phyloP scores from a whole-genome alignment of 2,888 invertebrate species.

The Carcina quercana region DNA sequence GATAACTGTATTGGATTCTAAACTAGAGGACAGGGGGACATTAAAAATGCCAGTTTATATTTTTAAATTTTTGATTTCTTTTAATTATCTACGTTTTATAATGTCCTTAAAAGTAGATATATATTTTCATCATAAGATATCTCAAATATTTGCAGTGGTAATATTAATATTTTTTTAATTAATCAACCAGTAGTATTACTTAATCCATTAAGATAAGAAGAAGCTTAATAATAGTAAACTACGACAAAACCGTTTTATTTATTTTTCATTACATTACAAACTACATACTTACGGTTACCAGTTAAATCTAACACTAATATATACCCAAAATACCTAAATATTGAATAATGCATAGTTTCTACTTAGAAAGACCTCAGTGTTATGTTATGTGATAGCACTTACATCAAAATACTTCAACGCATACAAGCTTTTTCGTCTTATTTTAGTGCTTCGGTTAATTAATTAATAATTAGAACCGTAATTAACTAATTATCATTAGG shows the following conservation, averaged over 20 bases:
- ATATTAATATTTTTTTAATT: conserved; percentile 74
- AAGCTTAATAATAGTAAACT: conserved; percentile 75
- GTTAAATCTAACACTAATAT: conserved; percentile 73
- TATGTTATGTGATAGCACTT: conserved; percentile 63
- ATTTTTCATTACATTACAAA: conserved; percentile 69
- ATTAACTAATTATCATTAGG: conserved; percentile 76
- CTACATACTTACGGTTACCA: conserved; percentile 73
- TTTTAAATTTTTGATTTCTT: conserved; percentile 75
- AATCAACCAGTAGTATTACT: conserved; percentile 73
- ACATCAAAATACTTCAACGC: conserved; percentile 64
- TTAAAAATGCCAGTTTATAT: conserved; percentile 71
- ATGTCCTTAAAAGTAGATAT: conserved; percentile 76
- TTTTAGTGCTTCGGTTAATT: conserved; percentile 67
- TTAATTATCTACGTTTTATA: conserved; percentile 76
- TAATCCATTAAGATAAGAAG: conserved; percentile 73
- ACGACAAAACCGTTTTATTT: conserved; percentile 68
- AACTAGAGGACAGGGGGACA: conserved; percentile 39
- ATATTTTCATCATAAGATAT: conserved; percentile 76
- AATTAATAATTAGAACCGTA: conserved; percentile 75
- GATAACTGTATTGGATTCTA: conserved; percentile 34
- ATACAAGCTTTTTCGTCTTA: conserved; percentile 69
- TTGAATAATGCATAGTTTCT: conserved; percentile 73
- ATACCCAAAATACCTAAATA: conserved; percentile 75
- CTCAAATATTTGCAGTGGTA: conserved; percentile 76
- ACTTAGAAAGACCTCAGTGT: conserved; percentile 67